Evolutionary conservation across 2,797 vertebrate species (phyloP), one percentile per base, ranked within the genome.

Genomic region (Clamator glandarius): DNA sequence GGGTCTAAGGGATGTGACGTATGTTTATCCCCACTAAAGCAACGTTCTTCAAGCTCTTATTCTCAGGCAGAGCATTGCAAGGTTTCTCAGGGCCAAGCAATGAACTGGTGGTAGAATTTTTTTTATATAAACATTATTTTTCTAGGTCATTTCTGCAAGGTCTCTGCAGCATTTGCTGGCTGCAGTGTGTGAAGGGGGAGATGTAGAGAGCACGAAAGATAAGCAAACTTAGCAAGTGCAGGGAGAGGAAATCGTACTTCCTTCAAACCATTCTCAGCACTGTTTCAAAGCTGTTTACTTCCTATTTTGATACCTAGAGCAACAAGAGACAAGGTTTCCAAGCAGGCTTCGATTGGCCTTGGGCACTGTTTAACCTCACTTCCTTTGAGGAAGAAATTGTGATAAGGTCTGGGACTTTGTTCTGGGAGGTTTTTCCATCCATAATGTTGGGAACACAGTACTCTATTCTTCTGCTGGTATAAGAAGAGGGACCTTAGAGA

Each of bases 331-430:
- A 96, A 94, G 85, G 93, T 94, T 96, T 96, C 94, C 93, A 97
- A 85, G 90, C 96, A 96, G 68, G 84, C 69, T 96, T 96, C 74
- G 73, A 92, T 90, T 97, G 95, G 97, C 97, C 95, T 97, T 96
- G 96, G 96, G 86, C 95, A 97, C 95, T 95, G 93, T 96, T 98
- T 98, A 97, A 96, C 89, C 82, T 86, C 17, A n/a, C 88, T 97
- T 98, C 97, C 96, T 97, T 94, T 96, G 97, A 98, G 98, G 98
- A 98, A 98, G 97, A 97, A 98, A 98, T 98, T 96, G 88, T 98
- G 98, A 99, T 98, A 98, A 98, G 96, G 87, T 86, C 94, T 93
- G 92, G 93, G 97, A 97, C 89, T 94, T 95, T 97, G 84, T 90
- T 93, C 97, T 96, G 95, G 89, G 94, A 97, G 73, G 41, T 84